These are phyloP conservation scores for Gymnosoma rotundatum DNA, from an alignment of 2,888 invertebrate species.

Conservation along the genomic window DNA sequence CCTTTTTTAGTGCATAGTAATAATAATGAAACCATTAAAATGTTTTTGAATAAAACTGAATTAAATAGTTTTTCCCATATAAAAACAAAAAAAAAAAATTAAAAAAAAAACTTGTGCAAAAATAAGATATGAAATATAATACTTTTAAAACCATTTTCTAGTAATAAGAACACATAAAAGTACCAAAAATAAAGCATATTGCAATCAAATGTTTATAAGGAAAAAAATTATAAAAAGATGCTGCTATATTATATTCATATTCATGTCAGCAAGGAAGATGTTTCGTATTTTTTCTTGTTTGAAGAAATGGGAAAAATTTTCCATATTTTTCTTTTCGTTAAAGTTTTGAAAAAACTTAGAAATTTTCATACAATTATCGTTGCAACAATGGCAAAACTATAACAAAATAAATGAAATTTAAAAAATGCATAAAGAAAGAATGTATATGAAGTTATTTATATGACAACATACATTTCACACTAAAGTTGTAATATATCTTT, in stretches of 20 bases:
- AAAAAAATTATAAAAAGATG: not conserved
- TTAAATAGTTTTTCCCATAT: no score
- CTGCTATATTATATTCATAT: not conserved
- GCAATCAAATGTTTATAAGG: not conserved
- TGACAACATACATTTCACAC: not conserved
- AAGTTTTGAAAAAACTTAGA: not conserved
- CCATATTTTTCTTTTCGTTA: not conserved
- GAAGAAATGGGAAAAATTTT: not conserved
- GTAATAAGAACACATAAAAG: not conserved
- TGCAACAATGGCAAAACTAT: not conserved
- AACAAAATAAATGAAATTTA: not conserved
- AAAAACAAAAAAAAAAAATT: not conserved
- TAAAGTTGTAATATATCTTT: no score
- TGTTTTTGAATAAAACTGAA: not conserved
- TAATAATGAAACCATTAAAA: not conserved
- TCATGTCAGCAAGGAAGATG: not conserved
- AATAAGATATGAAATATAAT: not conserved
- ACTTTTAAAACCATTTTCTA: not conserved
- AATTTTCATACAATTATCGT: conserved; percentile 27
- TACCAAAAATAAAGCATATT: not conserved
- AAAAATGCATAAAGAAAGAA: not conserved
- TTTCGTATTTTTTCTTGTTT: not conserved
- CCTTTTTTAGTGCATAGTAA: no score
- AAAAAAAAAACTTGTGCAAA: not conserved
- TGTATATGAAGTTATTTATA: not conserved